Base-by-base conservation (phyloP, 2,888 invertebrate species). In the Dryobota labecula region DNA sequence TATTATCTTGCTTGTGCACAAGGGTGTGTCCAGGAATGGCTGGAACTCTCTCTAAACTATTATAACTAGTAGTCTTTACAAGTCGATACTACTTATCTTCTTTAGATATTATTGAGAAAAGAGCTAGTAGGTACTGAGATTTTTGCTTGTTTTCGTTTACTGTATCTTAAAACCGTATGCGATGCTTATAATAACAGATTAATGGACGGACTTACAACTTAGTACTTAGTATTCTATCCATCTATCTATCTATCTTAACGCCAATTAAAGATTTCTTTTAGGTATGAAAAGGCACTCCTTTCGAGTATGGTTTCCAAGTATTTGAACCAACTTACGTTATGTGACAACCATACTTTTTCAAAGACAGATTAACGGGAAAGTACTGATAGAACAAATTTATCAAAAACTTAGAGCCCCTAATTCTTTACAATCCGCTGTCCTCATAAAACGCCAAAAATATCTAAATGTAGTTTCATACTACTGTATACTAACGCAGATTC, bases 31-130 rank as follows among this genome's bases (percentile, higher is more conserved):
- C 5, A 27, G 20, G 8, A 27, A 41, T 24, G 41, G 24, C 15
- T 60, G 18, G 8, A n/a, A n/a, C 53, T 60, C 15, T 53, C 51
- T 77, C 41, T n/a, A n/a, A 70, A 15, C 9, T 41, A 20, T 76
- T 76, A 41, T 53, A 76, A 49, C 9, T 18, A n/a, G 4, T 27
- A 62, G 11, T 15, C 2, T 41, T 30, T 43, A 36, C 11, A 27
- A 56, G 36, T 33, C 7, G 7, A 24, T n/a, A 24, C n/a, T n/a
- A 33, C 0, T 11, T 8, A 30, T 38, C 13, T 33, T 33, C 8
- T 41, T 18, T 6, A 24, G 4, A 45, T 58, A 27, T 70, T 47
- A 45, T 53, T 9, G 45, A 4, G 0, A 45, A 9, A 27, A 15
- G 7, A 3, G n/a, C n/a, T 33, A 33, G 18, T 13, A 18, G 11